These are phyloP conservation scores for Alauda arvensis DNA, from an alignment of 2,797 vertebrate genomes.

Conservation along the genomic window DNA sequence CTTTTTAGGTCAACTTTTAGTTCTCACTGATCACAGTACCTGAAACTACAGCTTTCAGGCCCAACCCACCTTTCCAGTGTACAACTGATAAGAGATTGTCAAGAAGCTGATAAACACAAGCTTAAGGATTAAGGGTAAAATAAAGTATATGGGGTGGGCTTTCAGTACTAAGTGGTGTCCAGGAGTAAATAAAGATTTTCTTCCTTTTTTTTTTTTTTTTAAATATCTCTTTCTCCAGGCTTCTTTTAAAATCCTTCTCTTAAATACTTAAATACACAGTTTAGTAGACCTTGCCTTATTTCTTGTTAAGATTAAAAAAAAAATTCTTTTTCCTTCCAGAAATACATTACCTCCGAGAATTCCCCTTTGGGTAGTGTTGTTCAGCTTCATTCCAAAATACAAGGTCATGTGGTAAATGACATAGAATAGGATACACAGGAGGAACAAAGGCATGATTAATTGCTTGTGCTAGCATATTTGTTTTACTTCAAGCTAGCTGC, in stretches of 20 bases:
- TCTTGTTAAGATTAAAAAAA: neutral
- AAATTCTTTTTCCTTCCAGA: neutral
- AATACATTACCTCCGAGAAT: neutral
- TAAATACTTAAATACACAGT: neutral
- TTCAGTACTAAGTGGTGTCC: neutral
- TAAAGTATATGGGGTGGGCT: neutral
- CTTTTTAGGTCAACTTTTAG: neutral
- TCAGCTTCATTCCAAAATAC: slow-evolving; percentile 8
- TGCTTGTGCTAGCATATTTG: neutral
- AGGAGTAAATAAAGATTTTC: neutral
- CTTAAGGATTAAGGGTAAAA: neutral
- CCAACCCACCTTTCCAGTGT: neutral
- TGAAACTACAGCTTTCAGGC: neutral
- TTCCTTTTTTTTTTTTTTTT: neutral
- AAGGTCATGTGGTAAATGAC: neutral
- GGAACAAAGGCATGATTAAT: slow-evolving; percentile 41
- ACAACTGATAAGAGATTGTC: slow-evolving; percentile 5
- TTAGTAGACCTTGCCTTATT: neutral
- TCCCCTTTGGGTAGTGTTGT: neutral
- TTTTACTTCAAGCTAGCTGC: slow-evolving; percentile 7
- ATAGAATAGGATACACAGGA: neutral
- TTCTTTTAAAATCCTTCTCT: neutral
- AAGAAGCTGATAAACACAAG: neutral
- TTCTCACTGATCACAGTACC: neutral
- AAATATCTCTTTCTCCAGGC: neutral